Percentiles rank a stretch among this genome's conserved stretches.
phyloP scores from a whole-genome alignment of 2,888 invertebrate genomes.

The Hyppa rectilinea region DNA sequence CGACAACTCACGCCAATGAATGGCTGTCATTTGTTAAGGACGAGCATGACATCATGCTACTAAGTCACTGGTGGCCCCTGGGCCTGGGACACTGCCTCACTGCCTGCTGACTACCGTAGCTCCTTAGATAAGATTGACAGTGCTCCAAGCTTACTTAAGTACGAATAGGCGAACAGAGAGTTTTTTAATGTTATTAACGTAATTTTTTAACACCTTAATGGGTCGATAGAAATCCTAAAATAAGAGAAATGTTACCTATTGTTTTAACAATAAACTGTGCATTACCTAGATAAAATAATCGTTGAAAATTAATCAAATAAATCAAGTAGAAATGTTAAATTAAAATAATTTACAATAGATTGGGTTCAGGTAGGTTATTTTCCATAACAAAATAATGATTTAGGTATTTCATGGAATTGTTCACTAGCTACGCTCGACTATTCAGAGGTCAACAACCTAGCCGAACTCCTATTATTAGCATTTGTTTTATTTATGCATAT shows the following conservation, averaged over 20 bases:
- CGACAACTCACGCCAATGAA: constrained; percentile 67
- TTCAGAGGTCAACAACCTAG: constrained; percentile 53
- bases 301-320: constrained; percentile 18
- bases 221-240: too few relatives aligned
- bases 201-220: too few relatives aligned
- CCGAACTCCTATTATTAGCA: constrained; percentile 50
- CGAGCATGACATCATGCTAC: constrained; percentile 71
- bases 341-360: constrained; percentile 25
- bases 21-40: constrained; percentile 70
- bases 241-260: constrained; percentile 4
- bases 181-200: neutral
- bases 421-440: constrained; percentile 51
- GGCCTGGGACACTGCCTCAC: constrained; percentile 36
- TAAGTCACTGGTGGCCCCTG: constrained; percentile 51
- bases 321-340: constrained; percentile 21
- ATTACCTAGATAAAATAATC: constrained; percentile 11
- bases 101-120: constrained; percentile 33
- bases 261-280: neutral
- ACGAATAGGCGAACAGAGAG: neutral
- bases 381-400: constrained; percentile 53
- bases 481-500: constrained; percentile 55
- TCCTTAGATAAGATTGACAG: constrained; percentile 10
- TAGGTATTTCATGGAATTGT: constrained; percentile 57
- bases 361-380: constrained; percentile 38
- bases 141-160: constrained; percentile 1